Percentiles rank a stretch among this genome's conserved stretches.
Conservation (phyloP, 1,140 invertebrate species). For the Drosophila sturtevanti region DNA sequence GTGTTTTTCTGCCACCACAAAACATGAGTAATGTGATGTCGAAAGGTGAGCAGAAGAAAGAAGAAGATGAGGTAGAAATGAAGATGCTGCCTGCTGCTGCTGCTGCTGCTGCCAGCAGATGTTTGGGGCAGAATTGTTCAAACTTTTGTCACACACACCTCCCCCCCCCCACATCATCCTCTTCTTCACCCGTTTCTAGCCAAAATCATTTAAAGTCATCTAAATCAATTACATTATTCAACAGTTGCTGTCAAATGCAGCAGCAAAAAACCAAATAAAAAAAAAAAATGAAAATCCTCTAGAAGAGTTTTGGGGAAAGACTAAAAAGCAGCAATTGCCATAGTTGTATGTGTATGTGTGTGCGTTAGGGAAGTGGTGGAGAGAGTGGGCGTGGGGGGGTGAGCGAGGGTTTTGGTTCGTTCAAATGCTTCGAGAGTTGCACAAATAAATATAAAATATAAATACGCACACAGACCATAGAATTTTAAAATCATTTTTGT, state of each 20-base stretch:
- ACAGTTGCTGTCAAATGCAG: constrained; percentile 12
- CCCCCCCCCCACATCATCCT: neutral
- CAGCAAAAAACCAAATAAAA: constrained; percentile 13
- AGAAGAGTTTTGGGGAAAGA: neutral
- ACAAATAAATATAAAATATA: constrained; percentile 48
- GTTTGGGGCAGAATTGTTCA: constrained; percentile 47
- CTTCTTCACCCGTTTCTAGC: neutral
- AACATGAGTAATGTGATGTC: constrained; percentile 74
- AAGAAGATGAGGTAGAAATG: constrained; percentile 11
- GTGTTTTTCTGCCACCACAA: constrained; percentile 58
- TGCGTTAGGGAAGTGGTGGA: too few relatives aligned
- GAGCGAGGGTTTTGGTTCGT: neutral
- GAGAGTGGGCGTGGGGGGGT: neutral
- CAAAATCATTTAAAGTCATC: constrained; percentile 52
- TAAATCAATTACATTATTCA: constrained; percentile 61
- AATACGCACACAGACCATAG: constrained; percentile 48
- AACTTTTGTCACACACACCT: constrained; percentile 44
- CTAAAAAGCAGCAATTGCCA: too few relatives aligned
- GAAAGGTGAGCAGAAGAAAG: too few relatives aligned
- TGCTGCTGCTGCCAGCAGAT: neutral
- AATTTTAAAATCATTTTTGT: constrained; percentile 54
- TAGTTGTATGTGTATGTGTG: too few relatives aligned
- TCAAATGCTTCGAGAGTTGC: constrained; percentile 42
- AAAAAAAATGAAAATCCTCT: constrained; percentile 53
- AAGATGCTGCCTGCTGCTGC: constrained; percentile 49